Percentiles rank a stretch among this genome's conserved stretches.
Conservation (phyloP, 2,797 vertebrate species). For the Poecile montanus region DNA sequence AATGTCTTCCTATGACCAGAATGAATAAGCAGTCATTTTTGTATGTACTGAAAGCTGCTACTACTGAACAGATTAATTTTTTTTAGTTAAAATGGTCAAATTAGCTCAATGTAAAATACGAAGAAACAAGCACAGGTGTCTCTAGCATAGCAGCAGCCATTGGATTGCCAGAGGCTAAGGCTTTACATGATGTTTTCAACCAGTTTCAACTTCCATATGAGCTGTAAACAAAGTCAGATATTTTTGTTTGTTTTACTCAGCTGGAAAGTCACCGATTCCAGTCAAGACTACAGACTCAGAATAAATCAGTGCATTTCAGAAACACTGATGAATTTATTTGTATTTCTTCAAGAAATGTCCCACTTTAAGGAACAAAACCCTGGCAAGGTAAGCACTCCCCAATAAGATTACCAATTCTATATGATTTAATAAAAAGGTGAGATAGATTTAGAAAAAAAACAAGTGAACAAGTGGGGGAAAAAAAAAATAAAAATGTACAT, state of each 20-base stretch:
- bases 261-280: conserved; percentile 87
- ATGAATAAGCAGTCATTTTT: neutral
- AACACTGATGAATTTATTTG: conserved; percentile 84
- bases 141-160: neutral
- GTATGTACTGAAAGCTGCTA: neutral
- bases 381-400: conserved; percentile 86
- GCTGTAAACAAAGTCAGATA: neutral
- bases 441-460: neutral
- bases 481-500: neutral
- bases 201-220: neutral
- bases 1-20: neutral
- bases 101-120: neutral
- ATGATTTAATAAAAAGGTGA: neutral
- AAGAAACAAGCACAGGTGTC: neutral
- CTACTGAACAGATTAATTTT: neutral
- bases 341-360: conserved; percentile 92
- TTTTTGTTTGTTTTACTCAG: conserved; percentile 74
- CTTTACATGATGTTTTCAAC: neutral
- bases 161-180: neutral
- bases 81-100: neutral
- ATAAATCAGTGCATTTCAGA: conserved; percentile 86
- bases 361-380: conserved; percentile 96
- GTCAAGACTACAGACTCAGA: conserved; percentile 80
- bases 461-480: neutral
- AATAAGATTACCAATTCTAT: neutral